Conservation (phyloP, 2,888 invertebrate genomes). For the Oxystoma pomonae region DNA sequence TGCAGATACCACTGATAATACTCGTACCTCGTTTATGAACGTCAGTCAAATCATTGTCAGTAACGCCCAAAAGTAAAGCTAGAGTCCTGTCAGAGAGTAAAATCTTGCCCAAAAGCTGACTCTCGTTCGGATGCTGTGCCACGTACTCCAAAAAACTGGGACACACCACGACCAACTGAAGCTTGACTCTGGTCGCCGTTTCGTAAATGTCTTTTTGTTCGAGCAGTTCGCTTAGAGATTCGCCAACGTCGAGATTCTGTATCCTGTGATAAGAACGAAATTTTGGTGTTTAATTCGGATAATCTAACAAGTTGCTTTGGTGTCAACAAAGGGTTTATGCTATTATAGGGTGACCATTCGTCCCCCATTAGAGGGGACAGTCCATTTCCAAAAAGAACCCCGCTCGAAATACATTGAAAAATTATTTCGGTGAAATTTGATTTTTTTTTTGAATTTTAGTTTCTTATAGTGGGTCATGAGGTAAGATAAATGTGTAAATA, state of each 20-base stretch:
- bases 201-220: slow-evolving; percentile 53
- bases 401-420: too few relatives aligned
- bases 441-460: too few relatives aligned
- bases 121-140: slow-evolving; percentile 53
- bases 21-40: slow-evolving; percentile 62
- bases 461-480: too few relatives aligned
- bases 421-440: too few relatives aligned
- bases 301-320: too few relatives aligned
- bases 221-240: slow-evolving; percentile 48
- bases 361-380: too few relatives aligned
- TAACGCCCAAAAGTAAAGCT: slow-evolving; percentile 76
- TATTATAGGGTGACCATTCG: too few relatives aligned
- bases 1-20: neutral
- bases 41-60: slow-evolving; percentile 65
- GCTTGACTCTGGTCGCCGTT: slow-evolving; percentile 60
- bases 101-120: slow-evolving; percentile 53
- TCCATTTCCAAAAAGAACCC: too few relatives aligned
- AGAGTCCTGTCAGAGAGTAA: slow-evolving; percentile 69
- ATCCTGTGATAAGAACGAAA: slow-evolving; percentile 63
- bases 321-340: too few relatives aligned
- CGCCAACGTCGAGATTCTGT: slow-evolving; percentile 70
- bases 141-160: slow-evolving; percentile 66
- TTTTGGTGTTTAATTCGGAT: too few relatives aligned
- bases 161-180: slow-evolving; percentile 78
- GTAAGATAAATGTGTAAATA: too few relatives aligned